A percentile compares a stretch with the other conserved stretches of the same genome.
These are phyloP conservation scores for Centropus bengalensis DNA, from an alignment of 2,113 vertebrate genomes.

Conservation along the genomic window DNA sequence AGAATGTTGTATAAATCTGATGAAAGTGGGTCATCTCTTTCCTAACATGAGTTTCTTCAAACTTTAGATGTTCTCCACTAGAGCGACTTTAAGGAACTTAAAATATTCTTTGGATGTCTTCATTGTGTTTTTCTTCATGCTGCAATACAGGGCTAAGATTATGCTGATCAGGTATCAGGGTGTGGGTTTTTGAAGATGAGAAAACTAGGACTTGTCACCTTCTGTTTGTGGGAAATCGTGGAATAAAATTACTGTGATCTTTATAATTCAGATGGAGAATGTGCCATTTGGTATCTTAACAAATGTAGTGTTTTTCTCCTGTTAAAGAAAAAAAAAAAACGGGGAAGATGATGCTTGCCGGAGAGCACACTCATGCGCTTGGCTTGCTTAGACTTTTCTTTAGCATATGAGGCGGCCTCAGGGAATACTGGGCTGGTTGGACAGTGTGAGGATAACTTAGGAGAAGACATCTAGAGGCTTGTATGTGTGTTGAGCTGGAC, in stretches of 20 bases:
- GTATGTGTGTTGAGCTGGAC: neutral
- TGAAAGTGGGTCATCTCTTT: slow-evolving; percentile 9
- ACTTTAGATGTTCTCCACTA: neutral
- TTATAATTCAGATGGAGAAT: neutral
- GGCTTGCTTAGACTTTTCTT: too few relatives aligned
- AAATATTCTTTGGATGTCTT: neutral
- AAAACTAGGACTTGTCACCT: neutral
- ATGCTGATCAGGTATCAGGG: neutral
- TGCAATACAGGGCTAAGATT: neutral
- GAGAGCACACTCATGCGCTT: neutral
- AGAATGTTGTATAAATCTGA: neutral
- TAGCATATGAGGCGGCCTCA: neutral
- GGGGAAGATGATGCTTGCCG: neutral
- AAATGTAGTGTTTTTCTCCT: neutral
- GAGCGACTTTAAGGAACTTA: neutral
- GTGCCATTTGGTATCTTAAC: neutral
- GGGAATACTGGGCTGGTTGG: neutral
- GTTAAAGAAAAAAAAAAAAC: neutral
- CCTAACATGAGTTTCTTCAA: neutral
- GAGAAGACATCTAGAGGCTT: neutral
- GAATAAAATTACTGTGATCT: neutral
- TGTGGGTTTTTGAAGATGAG: neutral
- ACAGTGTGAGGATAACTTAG: neutral
- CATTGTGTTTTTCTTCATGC: neutral
- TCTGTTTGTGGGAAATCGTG: neutral